Base-by-base conservation (phyloP, 2,113 vertebrate genomes). In the Planiliza haematocheilus region DNA sequence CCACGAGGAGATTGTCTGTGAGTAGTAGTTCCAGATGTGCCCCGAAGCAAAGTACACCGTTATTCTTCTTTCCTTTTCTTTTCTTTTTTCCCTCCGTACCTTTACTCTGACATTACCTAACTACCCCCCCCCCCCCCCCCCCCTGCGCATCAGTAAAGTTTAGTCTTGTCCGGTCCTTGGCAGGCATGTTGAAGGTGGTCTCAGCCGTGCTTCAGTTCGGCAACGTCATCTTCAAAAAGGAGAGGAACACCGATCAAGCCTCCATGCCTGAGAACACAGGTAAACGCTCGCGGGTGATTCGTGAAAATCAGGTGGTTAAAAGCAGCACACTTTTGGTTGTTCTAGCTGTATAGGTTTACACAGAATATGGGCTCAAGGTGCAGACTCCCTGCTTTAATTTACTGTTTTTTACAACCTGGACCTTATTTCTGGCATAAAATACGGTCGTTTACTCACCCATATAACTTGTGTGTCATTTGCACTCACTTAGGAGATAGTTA, bases 201-300 rank as follows among this genome's bases (percentile, higher is more conserved):
- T 98, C 97, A 57, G 95, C 97, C 5, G 97, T 97, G 84, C 93
- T 98, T 7, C 97, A 98, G 42, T 98, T 98, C 82, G 97, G 97
- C 10, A 98, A 98, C 73, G 95, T 98, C 64, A 89, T 96, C 76
- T 98, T 98, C 41, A 98, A 98, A 89, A 98, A 98, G 77, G 97
- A 98, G 86, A 94, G 96, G 62, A 98, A 98, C 79, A 98, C 96
- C 0, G 96, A 98, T 39, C 97, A 98, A 81, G 96, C 97, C 17
- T 98, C 97, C 17, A 98, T 98, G 97, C 97, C 97, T 0, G 97
- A 98, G 87, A 98, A 98, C 83, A 98, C 97, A 74, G 95, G 97
- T 98, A 86, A 74, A 41, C 18, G 7, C 5, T 16, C 7, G 5
- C 24, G 24, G 5, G 24, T 30, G 24, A 30, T 30, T 30, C 24